Evolutionary conservation across 2,888 invertebrate genomes (phyloP).

Genomic region (Dryococelus australis): DNA sequence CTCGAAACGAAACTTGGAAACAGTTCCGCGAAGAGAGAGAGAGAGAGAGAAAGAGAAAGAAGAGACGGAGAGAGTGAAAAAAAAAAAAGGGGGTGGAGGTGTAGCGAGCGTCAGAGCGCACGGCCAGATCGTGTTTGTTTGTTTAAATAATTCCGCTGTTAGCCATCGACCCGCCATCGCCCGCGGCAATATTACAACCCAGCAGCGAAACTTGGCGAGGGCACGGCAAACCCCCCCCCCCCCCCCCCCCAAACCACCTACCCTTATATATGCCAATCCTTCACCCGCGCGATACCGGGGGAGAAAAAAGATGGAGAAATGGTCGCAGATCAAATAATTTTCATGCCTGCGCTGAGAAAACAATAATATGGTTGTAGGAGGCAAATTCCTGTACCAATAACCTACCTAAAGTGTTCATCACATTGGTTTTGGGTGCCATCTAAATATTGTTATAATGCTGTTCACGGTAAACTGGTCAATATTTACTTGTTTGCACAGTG

Average conservation of each 20-base stretch:
- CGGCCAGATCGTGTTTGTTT: not conserved
- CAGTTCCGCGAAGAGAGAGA: not conserved
- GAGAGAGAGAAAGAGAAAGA: not conserved
- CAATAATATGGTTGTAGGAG: too few species aligned
- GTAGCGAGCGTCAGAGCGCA: not conserved
- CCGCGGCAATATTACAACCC: not conserved
- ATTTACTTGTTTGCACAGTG: too few species aligned
- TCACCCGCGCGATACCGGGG: too few species aligned
- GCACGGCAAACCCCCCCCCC: not conserved
- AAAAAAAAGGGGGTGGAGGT: conserved; percentile 28
- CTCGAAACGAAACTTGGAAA: conserved; percentile 23
- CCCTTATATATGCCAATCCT: too few species aligned
- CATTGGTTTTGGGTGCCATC: too few species aligned
- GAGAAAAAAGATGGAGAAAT: too few species aligned
- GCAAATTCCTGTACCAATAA: too few species aligned
- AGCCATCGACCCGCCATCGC: not conserved
- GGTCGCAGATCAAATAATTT: too few species aligned
- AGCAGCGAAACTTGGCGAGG: not conserved
- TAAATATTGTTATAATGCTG: too few species aligned
- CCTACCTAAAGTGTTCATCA: too few species aligned
- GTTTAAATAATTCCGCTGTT: not conserved
- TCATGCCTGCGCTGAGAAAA: too few species aligned
- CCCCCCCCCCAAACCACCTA: not conserved
- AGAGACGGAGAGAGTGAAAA: conserved; percentile 22
- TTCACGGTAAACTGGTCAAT: too few species aligned